Evolutionary conservation across 2,797 vertebrate species (phyloP).

Genomic region (Streptopelia turtur): DNA sequence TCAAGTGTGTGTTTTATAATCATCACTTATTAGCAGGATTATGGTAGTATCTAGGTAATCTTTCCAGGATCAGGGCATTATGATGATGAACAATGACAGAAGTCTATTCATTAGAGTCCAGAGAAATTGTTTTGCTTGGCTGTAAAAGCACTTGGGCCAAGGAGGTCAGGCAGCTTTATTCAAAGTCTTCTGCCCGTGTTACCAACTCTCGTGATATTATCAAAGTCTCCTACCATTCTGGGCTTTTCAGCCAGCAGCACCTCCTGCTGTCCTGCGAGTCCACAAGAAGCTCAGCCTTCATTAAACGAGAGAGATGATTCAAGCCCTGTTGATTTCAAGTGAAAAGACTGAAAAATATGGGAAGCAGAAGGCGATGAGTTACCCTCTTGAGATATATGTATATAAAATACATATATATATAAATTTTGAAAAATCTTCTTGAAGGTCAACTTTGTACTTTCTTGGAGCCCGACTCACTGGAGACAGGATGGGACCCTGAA

Average conservation of each 20-base stretch:
- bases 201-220: conserved; percentile 71
- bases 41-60: conserved; percentile 64
- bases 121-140: conserved; percentile 72
- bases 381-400: not conserved
- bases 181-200: conserved; percentile 63
- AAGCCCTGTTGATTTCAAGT: conserved; percentile 64
- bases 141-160: conserved; percentile 66
- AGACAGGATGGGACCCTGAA: not conserved
- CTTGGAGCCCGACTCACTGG: not conserved
- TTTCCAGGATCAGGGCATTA: conserved; percentile 62
- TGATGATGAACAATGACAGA: conserved; percentile 71
- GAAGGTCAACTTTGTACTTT: not conserved
- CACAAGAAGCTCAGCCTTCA: conserved; percentile 66
- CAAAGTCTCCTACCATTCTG: conserved; percentile 60
- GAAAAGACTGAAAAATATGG: conserved; percentile 57
- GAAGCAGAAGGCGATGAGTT: conserved; percentile 54
- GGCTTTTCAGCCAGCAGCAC: conserved; percentile 69
- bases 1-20: conserved; percentile 64
- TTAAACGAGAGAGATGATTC: conserved; percentile 47
- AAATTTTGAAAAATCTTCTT: not conserved
- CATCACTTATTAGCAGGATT: conserved; percentile 64
- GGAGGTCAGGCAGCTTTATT: conserved; percentile 68
- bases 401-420: not conserved
- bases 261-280: conserved; percentile 69
- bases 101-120: conserved; percentile 70